These are phyloP conservation scores for Odontamblyopus lacepedii DNA, from an alignment of 2,797 vertebrate genomes.

Conservation along the genomic window DNA sequence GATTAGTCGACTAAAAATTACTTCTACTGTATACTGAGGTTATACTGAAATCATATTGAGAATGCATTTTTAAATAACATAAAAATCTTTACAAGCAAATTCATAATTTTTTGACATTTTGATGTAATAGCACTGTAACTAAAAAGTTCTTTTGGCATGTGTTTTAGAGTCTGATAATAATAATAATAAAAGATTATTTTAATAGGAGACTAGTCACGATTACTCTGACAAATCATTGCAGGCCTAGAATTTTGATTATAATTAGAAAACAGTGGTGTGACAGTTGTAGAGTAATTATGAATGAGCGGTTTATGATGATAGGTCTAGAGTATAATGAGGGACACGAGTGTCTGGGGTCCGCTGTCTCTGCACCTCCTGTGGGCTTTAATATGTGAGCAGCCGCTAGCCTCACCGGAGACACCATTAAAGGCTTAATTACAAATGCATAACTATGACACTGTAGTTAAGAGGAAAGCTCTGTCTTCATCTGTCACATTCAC, in stretches of 20 bases:
- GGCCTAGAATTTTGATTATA: background rate
- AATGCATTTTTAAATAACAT: too few species aligned
- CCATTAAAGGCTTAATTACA: slow-evolving; percentile 72
- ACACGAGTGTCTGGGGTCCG: slow-evolving; percentile 23
- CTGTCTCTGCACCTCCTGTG: slow-evolving; percentile 43
- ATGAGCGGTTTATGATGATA: slow-evolving; percentile 21
- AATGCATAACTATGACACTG: slow-evolving; percentile 69
- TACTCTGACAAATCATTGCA: too few species aligned
- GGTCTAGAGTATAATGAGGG: slow-evolving; percentile 20
- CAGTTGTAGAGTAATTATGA: slow-evolving; percentile 10
- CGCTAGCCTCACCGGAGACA: slow-evolving; percentile 51
- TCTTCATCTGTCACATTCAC: slow-evolving; percentile 32
- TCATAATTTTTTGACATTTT: too few species aligned
- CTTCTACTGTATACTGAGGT: too few species aligned
- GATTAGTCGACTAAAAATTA: too few species aligned
- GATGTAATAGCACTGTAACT: too few species aligned
- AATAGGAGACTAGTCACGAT: too few species aligned
- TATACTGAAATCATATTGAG: too few species aligned
- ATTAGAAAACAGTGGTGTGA: background rate
- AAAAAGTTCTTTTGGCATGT: too few species aligned
- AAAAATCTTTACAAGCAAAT: too few species aligned
- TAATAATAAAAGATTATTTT: too few species aligned
- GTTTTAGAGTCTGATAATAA: too few species aligned
- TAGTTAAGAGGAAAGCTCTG: slow-evolving; percentile 64
- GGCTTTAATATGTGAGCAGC: slow-evolving; percentile 61